Conservation (phyloP, 2,888 invertebrate genomes). For the Lomographa bimaculata region DNA sequence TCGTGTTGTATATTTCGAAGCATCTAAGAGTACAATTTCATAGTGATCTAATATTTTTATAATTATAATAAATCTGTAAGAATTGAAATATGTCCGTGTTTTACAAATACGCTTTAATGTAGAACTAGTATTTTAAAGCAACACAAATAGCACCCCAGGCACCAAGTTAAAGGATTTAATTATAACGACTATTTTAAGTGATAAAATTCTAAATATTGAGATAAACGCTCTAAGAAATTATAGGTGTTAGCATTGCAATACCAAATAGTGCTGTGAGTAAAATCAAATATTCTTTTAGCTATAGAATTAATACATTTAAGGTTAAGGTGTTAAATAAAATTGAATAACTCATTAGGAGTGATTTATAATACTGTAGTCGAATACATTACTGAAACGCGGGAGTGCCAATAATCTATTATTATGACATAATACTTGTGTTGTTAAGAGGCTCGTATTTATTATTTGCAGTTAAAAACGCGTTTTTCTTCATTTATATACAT, state of each 20-base stretch:
- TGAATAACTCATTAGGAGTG: not conserved
- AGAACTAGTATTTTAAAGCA: not conserved
- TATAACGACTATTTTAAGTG: not conserved
- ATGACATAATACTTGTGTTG: no score
- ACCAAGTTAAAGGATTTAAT: no score
- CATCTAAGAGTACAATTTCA: no score
- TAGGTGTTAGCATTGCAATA: not conserved
- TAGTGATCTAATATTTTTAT: no score
- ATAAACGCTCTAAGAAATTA: not conserved
- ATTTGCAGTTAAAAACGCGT: no score
- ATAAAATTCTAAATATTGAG: slow-evolving; percentile 1
- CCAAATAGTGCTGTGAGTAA: slow-evolving; percentile 10
- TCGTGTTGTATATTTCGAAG: no score
- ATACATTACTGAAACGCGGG: not conserved
- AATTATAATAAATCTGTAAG: no score
- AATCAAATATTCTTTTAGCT: not conserved
- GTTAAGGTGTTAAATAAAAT: slow-evolving; percentile 2
- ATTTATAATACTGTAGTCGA: not conserved
- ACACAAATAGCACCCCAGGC: no score
- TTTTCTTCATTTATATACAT: no score
- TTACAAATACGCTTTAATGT: slow-evolving; percentile 3
- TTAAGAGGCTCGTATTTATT: slow-evolving; percentile 1
- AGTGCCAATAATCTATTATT: slow-evolving; percentile 13
- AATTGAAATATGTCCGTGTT: slow-evolving; percentile 19
- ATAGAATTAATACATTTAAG: not conserved